Evolutionary conservation across 2,888 invertebrate species (phyloP).

Genomic region (Acronicta alni): DNA sequence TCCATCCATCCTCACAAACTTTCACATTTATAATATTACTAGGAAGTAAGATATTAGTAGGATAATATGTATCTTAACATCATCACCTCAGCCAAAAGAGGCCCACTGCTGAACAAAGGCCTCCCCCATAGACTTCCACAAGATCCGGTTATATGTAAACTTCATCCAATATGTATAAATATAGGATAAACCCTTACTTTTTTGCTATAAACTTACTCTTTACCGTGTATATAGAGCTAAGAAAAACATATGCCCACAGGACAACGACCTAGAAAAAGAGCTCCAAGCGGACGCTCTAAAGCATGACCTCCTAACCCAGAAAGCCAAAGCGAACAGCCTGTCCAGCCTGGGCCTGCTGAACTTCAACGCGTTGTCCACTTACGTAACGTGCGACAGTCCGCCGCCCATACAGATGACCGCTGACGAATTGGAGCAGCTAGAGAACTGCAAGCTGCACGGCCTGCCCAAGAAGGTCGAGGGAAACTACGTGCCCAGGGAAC

Average conservation of each 20-base stretch:
- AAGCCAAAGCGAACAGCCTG: slow-evolving; percentile 77
- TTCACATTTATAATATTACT: no score
- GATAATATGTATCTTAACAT: no score
- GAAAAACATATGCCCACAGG: slow-evolving; percentile 59
- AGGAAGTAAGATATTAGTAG: no score
- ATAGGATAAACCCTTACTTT: no score
- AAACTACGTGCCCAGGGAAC: slow-evolving; percentile 92
- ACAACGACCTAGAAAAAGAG: slow-evolving; percentile 84
- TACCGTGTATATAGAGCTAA: no score
- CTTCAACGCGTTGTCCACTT: slow-evolving; percentile 89
- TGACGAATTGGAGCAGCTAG: slow-evolving; percentile 93
- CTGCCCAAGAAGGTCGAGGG: slow-evolving; percentile 92
- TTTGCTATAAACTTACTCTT: no score
- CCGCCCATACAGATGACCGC: slow-evolving; percentile 94
- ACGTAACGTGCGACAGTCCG: slow-evolving; percentile 94
- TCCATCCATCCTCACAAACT: no score
- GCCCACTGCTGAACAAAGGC: no score
- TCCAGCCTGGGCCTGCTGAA: slow-evolving; percentile 79
- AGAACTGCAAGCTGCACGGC: slow-evolving; percentile 92
- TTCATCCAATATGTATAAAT: no score
- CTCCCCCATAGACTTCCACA: no score
- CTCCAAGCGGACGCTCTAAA: slow-evolving; percentile 80
- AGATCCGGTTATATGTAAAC: no score
- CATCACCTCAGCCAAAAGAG: no score
- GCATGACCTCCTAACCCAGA: slow-evolving; percentile 70